Conservation (phyloP, 2,113 vertebrate species). For the zebrafish (Danio rerio) region DNA sequence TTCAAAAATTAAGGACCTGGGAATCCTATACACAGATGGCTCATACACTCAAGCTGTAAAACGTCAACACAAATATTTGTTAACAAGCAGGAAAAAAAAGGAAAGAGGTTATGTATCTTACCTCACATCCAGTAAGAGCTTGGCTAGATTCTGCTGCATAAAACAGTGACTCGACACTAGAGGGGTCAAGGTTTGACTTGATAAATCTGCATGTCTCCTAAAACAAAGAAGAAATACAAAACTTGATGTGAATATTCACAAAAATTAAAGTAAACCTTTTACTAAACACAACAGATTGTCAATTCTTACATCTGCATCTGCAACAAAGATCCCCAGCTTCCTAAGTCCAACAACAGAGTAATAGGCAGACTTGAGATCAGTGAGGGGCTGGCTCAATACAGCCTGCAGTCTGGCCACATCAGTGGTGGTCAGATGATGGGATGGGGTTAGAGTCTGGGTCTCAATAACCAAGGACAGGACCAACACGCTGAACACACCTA, state of each 20-base stretch:
- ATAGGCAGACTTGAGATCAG: constrained; percentile 85
- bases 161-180: constrained; percentile 90
- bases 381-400: constrained; percentile 81
- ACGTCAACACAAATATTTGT: too few species aligned
- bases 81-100: not conserved
- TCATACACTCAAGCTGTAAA: too few species aligned
- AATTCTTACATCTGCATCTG: constrained; percentile 85
- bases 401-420: constrained; percentile 87
- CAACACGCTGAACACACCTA: constrained; percentile 77
- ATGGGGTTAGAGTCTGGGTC: constrained; percentile 81
- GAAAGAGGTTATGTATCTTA: constrained; percentile 74
- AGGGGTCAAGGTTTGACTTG: constrained; percentile 87
- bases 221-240: not conserved
- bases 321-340: constrained; percentile 79
- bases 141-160: constrained; percentile 89
- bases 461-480: constrained; percentile 74
- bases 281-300: too few species aligned
- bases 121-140: constrained; percentile 89
- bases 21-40: too few species aligned
- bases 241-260: not conserved
- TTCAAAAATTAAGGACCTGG: too few species aligned
- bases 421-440: constrained; percentile 83
- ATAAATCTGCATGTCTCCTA: constrained; percentile 89
- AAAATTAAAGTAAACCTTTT: not conserved
- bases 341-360: constrained; percentile 85